A percentile compares a stretch with the other conserved stretches of the same genome.
These are phyloP conservation scores for Watsonalla cultraria DNA, from an alignment of 2,888 invertebrate species.

Conservation along the genomic window DNA sequence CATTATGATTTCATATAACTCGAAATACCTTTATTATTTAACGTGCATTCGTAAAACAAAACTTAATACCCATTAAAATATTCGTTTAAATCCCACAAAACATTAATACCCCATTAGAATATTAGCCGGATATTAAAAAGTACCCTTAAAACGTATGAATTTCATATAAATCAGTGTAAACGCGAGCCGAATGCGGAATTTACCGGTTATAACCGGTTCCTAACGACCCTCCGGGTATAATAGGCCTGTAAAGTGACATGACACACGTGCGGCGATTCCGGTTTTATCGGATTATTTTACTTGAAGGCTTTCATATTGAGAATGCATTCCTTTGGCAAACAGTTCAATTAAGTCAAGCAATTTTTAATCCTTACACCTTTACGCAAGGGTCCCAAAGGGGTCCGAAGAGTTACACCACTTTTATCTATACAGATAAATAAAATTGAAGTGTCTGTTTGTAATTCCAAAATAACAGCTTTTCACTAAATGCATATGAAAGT, in stretches of 20 bases:
- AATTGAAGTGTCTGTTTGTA: too few relatives aligned
- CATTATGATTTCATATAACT: too few relatives aligned
- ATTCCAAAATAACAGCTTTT: too few relatives aligned
- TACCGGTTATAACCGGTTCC: slow-evolving; percentile 3
- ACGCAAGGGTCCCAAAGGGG: too few relatives aligned
- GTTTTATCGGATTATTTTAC: slow-evolving; percentile 4
- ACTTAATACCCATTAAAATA: neutral
- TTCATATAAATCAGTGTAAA: slow-evolving; percentile 1
- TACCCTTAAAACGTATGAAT: slow-evolving; percentile 1
- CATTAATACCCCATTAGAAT: neutral
- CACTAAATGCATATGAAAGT: too few relatives aligned
- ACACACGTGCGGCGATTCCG: slow-evolving; percentile 7
- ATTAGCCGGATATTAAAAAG: neutral
- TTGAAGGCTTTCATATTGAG: neutral
- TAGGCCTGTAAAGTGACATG: slow-evolving; percentile 12
- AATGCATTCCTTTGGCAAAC: neutral
- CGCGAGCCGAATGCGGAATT: slow-evolving; percentile 1
- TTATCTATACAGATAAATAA: too few relatives aligned
- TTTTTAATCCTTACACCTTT: too few relatives aligned
- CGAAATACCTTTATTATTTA: too few relatives aligned
- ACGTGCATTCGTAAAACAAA: too few relatives aligned
- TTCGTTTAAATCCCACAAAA: neutral
- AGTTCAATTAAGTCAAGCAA: too few relatives aligned
- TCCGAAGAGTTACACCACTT: too few relatives aligned
- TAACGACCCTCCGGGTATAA: slow-evolving; percentile 6